phyloP scores from a whole-genome alignment of 2,113 vertebrate genomes.

The Psittacula cyanocephala region DNA sequence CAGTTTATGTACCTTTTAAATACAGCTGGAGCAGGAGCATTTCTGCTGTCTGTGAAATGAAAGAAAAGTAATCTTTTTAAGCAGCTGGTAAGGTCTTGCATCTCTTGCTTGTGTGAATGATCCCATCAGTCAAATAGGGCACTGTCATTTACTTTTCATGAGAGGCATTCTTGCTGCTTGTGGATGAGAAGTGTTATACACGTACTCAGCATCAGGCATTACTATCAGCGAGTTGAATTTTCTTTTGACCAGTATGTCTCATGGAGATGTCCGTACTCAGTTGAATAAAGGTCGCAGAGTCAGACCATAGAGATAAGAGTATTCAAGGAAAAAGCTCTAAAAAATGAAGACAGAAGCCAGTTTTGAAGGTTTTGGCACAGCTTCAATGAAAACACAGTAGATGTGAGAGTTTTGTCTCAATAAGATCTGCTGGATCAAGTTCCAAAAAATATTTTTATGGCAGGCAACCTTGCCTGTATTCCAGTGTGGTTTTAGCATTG shows the following conservation, averaged over 20 bases:
- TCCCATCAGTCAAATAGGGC: neutral
- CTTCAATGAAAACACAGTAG: neutral
- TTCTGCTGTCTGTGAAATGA: conserved; percentile 18
- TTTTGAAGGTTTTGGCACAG: neutral
- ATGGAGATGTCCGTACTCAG: neutral
- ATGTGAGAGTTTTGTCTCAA: neutral
- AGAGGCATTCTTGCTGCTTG: neutral
- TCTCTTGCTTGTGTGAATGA: neutral
- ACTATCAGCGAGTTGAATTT: neutral
- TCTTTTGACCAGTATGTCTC: neutral
- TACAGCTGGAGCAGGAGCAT: conserved; percentile 19
- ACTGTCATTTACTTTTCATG: neutral
- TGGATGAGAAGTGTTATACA: neutral
- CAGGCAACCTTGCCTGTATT: conserved; percentile 6
- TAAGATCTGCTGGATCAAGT: neutral
- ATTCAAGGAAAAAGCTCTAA: neutral
- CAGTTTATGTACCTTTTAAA: neutral
- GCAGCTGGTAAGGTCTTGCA: neutral
- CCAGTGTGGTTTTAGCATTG: conserved; percentile 17
- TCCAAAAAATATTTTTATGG: conserved; percentile 5
- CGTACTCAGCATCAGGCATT: neutral
- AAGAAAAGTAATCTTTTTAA: conserved; percentile 5
- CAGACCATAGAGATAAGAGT: neutral
- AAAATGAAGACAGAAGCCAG: neutral
- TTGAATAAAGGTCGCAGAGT: neutral